A percentile compares a stretch with the other conserved stretches of the same genome.
Evolutionary conservation across 53 echinoderm and acorn worm species (phyloP).

Genomic region (Glandiceps talaboti): DNA sequence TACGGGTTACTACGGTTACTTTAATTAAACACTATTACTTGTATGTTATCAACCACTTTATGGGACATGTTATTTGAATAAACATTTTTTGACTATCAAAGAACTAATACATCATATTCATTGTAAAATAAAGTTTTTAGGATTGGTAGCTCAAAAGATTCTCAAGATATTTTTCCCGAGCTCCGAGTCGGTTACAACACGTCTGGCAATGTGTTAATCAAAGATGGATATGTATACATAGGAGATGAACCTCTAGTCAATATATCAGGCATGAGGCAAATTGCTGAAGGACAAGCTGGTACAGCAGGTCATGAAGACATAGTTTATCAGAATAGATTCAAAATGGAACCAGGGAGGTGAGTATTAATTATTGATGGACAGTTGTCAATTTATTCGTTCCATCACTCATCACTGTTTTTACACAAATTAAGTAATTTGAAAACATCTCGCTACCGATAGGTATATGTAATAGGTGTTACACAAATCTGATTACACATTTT

Average conservation of each 20-base stretch:
- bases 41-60: too few relatives aligned
- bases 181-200: constrained; percentile 20
- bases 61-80: too few relatives aligned
- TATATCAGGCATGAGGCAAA: background rate
- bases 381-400: background rate
- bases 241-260: background rate
- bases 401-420: background rate
- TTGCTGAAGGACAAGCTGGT: background rate
- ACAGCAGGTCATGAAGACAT: background rate
- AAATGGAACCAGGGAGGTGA: background rate
- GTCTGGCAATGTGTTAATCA: constrained; percentile 23
- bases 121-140: background rate
- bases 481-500: too few relatives aligned
- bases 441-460: too few relatives aligned
- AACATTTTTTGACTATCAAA: too few relatives aligned
- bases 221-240: constrained; percentile 6
- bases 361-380: too few relatives aligned
- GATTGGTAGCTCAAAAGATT: background rate
- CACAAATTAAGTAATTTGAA: background rate
- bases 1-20: too few relatives aligned
- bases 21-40: too few relatives aligned
- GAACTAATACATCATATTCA: too few relatives aligned
- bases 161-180: constrained; percentile 32
- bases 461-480: too few relatives aligned
- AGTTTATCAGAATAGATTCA: background rate